Evolutionary conservation across 2,888 invertebrate species (phyloP).

Genomic region (Macropis europaea): DNA sequence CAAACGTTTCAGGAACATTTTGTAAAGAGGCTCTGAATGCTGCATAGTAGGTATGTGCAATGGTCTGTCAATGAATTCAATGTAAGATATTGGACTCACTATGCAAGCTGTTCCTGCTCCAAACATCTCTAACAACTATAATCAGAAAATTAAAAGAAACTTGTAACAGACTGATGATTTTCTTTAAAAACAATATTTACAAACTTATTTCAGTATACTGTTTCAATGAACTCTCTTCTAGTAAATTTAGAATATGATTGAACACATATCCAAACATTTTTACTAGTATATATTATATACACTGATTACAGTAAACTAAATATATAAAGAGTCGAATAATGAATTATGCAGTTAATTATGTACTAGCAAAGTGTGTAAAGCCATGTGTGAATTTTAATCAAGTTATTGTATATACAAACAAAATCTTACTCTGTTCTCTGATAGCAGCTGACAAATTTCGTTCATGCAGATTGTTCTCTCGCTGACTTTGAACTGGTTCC

Average conservation of each 20-base stretch:
- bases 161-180: too few relatives aligned
- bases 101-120: constrained; percentile 99
- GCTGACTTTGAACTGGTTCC: constrained; percentile 92
- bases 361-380: too few relatives aligned
- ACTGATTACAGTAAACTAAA: too few relatives aligned
- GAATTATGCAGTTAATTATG: too few relatives aligned
- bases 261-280: too few relatives aligned
- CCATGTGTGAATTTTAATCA: neutral
- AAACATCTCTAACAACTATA: constrained; percentile 96
- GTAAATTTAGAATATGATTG: too few relatives aligned
- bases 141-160: constrained; percentile 50
- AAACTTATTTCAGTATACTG: too few relatives aligned
- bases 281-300: too few relatives aligned
- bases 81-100: constrained; percentile 94
- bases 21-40: constrained; percentile 87
- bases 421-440: constrained; percentile 89
- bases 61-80: constrained; percentile 87
- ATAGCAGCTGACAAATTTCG: constrained; percentile 86
- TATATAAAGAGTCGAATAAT: too few relatives aligned
- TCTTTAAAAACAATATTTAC: neutral
- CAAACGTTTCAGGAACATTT: constrained; percentile 87
- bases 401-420: neutral
- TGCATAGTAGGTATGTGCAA: constrained; percentile 88
- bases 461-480: constrained; percentile 93
- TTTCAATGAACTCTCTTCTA: too few relatives aligned